phyloP scores from a whole-genome alignment of 2,888 invertebrate genomes.

The Colletes collaris region DNA sequence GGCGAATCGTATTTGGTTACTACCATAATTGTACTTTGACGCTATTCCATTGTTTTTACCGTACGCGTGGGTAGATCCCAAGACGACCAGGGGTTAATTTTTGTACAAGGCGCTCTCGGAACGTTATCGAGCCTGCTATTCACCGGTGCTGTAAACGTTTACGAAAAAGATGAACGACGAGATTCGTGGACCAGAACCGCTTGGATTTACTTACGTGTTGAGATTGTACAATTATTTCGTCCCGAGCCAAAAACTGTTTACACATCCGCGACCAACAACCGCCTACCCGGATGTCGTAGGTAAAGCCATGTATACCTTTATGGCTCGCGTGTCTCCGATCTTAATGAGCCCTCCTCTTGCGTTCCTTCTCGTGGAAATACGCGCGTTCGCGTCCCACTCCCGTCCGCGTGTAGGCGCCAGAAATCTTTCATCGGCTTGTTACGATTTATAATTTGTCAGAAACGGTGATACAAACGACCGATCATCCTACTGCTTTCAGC shows the following conservation, averaged over 20 bases:
- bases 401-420: conserved; percentile 44
- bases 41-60: conserved; percentile 55
- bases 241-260: conserved; percentile 49
- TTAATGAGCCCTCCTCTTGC: conserved; percentile 60
- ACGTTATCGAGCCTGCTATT: not conserved
- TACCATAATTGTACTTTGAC: conserved; percentile 55
- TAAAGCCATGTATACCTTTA: conserved; percentile 44
- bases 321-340: conserved; percentile 60
- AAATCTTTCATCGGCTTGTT: conserved; percentile 48
- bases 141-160: not conserved
- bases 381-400: conserved; percentile 39
- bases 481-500: conserved; percentile 5
- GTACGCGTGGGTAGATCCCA: conserved; percentile 39
- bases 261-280: conserved; percentile 52
- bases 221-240: conserved; percentile 44
- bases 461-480: conserved; percentile 26
- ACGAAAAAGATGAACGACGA: not conserved
- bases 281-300: conserved; percentile 73
- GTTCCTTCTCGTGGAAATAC: conserved; percentile 24
- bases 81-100: conserved; percentile 40
- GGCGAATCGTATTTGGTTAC: conserved; percentile 60
- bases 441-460: conserved; percentile 50
- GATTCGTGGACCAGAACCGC: too few species aligned
- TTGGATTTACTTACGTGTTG: not conserved
- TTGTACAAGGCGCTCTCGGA: not conserved